A percentile compares a stretch with the other conserved stretches of the same genome.
Conservation (phyloP, 2,797 vertebrate genomes). For the Emys orbicularis region DNA sequence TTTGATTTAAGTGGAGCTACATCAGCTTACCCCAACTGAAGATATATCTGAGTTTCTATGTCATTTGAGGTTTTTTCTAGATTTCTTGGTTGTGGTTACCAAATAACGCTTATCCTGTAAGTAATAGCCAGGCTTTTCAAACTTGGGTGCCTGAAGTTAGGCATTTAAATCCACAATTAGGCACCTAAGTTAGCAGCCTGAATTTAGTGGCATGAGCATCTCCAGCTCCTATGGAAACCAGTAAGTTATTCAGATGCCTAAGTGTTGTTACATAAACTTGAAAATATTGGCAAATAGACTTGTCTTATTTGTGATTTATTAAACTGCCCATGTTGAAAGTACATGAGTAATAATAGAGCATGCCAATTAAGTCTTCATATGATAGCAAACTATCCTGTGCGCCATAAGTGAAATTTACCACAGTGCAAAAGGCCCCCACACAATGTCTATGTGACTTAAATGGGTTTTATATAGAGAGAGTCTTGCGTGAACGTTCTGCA, state of each 20-base stretch:
- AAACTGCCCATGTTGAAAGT: too few relatives aligned
- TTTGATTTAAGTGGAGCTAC: too few relatives aligned
- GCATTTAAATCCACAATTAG: not conserved
- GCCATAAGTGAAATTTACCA: rapidly evolving
- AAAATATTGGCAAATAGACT: not conserved
- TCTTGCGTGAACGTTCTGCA: not conserved
- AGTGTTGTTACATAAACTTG: not conserved
- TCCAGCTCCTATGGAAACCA: too few relatives aligned
- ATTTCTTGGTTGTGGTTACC: not conserved
- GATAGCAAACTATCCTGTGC: not conserved
- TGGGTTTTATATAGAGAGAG: not conserved
- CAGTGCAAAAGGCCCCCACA: rapidly evolving
- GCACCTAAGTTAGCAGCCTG: too few relatives aligned
- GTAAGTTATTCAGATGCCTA: too few relatives aligned
- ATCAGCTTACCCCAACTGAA: not conserved
- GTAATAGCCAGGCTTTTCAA: not conserved
- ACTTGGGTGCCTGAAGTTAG: not conserved
- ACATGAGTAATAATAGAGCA: too few relatives aligned
- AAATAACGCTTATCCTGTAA: not conserved
- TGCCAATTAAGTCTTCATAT: not conserved
- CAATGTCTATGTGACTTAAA: not conserved
- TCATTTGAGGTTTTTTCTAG: not conserved
- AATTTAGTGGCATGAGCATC: too few relatives aligned
- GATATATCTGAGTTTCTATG: rapidly evolving
- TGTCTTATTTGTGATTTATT: not conserved